Evolutionary conservation across 1,140 invertebrate species (phyloP).

Genomic region (Archegozetes longisetosus): DNA sequence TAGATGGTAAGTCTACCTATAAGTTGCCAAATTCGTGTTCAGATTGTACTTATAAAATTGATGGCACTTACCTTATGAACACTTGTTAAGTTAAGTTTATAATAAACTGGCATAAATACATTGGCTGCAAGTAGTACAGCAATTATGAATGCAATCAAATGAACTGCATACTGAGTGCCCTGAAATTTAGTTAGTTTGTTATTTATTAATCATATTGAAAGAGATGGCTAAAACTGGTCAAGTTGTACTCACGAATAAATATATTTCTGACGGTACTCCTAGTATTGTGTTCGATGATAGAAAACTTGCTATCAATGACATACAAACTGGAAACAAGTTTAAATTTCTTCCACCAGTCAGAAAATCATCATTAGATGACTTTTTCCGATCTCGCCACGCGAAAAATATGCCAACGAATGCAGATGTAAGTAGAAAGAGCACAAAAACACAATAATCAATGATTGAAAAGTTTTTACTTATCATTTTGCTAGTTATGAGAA

Average conservation of each 20-base stretch:
- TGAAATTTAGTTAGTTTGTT: no score
- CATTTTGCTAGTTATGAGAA: no score
- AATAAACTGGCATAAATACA: constrained; percentile 1
- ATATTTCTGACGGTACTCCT: constrained; percentile 21
- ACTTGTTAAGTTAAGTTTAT: not conserved
- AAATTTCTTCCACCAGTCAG: constrained; percentile 20
- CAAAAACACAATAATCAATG: constrained; percentile 27
- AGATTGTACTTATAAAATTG: no score
- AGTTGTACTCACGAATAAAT: no score
- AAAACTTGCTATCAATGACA: constrained; percentile 24
- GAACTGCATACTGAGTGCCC: constrained; percentile 31
- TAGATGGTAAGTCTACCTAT: no score
- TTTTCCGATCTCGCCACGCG: constrained; percentile 18
- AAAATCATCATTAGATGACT: constrained; percentile 20
- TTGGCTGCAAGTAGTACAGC: not conserved
- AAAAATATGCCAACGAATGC: constrained; percentile 25
- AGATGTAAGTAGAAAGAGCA: constrained; percentile 23
- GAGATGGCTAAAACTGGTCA: no score
- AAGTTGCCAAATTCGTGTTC: no score
- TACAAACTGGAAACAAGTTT: constrained; percentile 21
- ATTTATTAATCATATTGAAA: no score
- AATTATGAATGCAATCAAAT: constrained; percentile 19
- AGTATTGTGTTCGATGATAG: constrained; percentile 24
- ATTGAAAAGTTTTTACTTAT: not conserved
- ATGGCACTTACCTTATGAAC: constrained; percentile 5